Conservation (phyloP, 2,888 invertebrate genomes). For the Salticus scenicus region DNA sequence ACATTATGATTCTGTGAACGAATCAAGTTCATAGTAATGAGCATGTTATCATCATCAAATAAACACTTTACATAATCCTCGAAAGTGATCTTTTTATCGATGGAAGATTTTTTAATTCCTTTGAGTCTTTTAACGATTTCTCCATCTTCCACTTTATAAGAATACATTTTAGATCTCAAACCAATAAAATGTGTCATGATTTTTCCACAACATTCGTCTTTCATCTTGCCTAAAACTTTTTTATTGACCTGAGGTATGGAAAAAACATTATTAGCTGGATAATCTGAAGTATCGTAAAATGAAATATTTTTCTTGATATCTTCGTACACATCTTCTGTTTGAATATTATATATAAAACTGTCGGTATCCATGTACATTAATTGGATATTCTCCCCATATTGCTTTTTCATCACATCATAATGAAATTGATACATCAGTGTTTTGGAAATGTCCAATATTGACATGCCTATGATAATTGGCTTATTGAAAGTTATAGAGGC, state of each 20-base stretch:
- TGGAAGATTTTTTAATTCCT: neutral
- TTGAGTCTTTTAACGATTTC: neutral
- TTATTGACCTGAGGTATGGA: conserved; percentile 10
- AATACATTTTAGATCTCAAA: no score
- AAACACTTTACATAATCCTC: conserved; percentile 16
- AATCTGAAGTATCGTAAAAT: conserved; percentile 27
- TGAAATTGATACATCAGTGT: conserved; percentile 72
- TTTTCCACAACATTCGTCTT: neutral
- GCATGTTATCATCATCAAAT: neutral
- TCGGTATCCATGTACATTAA: conserved; percentile 74
- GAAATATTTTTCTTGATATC: neutral
- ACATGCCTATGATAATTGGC: conserved; percentile 72
- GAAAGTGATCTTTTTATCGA: conserved; percentile 7
- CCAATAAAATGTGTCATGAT: no score
- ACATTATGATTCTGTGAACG: neutral
- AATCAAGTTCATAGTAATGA: neutral
- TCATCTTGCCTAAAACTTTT: conserved; percentile 31
- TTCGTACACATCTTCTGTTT: conserved; percentile 17
- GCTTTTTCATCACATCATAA: conserved; percentile 70
- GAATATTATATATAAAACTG: conserved; percentile 72
- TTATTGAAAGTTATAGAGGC: conserved; percentile 62
- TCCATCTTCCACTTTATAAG: neutral
- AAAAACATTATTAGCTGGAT: neutral
- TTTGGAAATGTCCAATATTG: conserved; percentile 73
- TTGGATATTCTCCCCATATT: conserved; percentile 71